Percentiles rank a stretch among this genome's conserved stretches.
Conservation (phyloP, 2,113 vertebrate genomes). For the Nycticebus coucang region DNA sequence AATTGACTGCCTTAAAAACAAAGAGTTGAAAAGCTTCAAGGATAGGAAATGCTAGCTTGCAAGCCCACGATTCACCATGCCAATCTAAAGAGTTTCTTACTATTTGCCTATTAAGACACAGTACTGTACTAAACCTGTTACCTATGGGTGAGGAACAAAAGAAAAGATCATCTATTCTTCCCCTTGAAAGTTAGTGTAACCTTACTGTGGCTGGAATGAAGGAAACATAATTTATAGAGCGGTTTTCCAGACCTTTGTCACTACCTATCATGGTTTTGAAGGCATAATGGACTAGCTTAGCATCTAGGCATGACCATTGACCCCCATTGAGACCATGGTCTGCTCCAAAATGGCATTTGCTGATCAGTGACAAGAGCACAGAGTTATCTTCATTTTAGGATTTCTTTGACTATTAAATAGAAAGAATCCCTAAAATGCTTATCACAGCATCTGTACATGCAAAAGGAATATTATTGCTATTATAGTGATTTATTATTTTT, state of each 20-base stretch:
- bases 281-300: not conserved
- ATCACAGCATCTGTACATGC: not conserved
- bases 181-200: not conserved
- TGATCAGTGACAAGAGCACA: not conserved
- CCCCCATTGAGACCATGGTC: accelerated
- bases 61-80: not conserved
- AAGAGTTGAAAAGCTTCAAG: not conserved
- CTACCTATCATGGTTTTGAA: not conserved
- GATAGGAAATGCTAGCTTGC: not conserved
- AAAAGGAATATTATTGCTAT: not conserved
- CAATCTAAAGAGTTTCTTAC: not conserved
- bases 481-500: not conserved
- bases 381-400: not conserved
- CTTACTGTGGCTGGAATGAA: not conserved
- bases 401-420: not conserved
- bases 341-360: not conserved
- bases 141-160: not conserved
- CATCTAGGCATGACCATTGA: not conserved
- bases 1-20: not conserved
- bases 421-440: not conserved
- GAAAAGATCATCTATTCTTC: not conserved
- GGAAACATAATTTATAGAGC: not conserved
- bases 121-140: not conserved
- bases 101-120: not conserved
- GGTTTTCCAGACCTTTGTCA: not conserved